These are phyloP conservation scores for Cephus nigrinus DNA, from an alignment of 2,888 invertebrate genomes.

Conservation along the genomic window DNA sequence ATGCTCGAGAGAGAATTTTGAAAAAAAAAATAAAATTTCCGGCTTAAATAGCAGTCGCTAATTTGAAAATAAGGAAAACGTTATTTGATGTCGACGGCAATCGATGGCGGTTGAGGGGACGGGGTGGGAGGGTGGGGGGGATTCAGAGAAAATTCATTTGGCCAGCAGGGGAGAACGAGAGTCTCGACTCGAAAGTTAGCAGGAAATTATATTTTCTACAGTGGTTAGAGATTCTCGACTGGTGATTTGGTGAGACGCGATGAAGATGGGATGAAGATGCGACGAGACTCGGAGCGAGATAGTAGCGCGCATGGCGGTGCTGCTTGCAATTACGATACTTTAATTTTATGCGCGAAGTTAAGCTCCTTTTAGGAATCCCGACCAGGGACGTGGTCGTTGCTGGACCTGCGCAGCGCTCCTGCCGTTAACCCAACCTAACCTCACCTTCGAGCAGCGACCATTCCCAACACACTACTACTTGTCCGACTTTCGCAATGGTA, in stretches of 20 bases:
- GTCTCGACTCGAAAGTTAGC: slow-evolving; percentile 51
- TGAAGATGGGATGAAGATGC: slow-evolving; percentile 12
- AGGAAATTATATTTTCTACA: slow-evolving; percentile 55
- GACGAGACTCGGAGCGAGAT: slow-evolving; percentile 22
- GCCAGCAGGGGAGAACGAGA: slow-evolving; percentile 19
- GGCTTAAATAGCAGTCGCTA: background rate
- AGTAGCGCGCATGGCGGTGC: slow-evolving; percentile 32
- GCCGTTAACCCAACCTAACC: background rate
- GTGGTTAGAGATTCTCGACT: slow-evolving; percentile 16
- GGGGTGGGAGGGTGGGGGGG: too few species aligned
- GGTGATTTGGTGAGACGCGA: slow-evolving; percentile 18
- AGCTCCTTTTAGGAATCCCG: slow-evolving; percentile 60
- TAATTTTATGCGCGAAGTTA: slow-evolving; percentile 65
- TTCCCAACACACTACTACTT: background rate
- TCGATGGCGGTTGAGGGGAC: background rate
- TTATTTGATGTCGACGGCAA: background rate
- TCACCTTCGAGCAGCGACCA: background rate
- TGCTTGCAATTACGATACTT: slow-evolving; percentile 61
- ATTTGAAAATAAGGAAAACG: background rate
- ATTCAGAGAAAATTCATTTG: slow-evolving; percentile 27
- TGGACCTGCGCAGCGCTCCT: slow-evolving; percentile 13
- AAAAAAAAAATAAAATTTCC: background rate
- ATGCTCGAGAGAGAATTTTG: background rate
- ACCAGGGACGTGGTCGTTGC: slow-evolving; percentile 40
- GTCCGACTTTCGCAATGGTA: background rate